Evolutionary conservation across 2,113 vertebrate species (phyloP), one percentile per base, ranked within the genome.

Genomic region (Silurus asotus): DNA sequence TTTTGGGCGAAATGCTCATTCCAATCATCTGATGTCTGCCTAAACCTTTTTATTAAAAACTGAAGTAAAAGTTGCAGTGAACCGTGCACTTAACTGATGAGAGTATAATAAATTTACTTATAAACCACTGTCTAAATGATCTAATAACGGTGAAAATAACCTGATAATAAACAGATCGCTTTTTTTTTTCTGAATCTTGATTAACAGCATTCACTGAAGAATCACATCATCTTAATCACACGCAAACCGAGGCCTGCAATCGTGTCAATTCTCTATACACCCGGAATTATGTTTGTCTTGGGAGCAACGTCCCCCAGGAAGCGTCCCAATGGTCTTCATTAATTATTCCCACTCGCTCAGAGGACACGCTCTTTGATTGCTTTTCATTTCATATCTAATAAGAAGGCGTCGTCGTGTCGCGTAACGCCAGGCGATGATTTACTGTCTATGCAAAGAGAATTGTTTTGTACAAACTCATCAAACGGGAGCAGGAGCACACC

Each of bases 311-410:
- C 67, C 79, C 56, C 75, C 79, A 86, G 78, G 79, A 82, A 75
- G 59, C 23, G 10, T 86, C 64, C 78, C 81, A 86, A 81, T 86
- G 85, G 67, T 53, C 67, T 70, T 86, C 85, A 81, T 86, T 72
- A 86, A 86, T 86, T 86, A 70, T 58, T 51, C 61, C 81, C 6
- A 58, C 65, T 59, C 11, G 55, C n/a, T 81, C 59, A 53, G 53
- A 62, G 59, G 58, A 81, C 65, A 82, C 85, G 45, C 10, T 17
- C 48, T 75, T 64, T 70, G 28, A 62, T 86, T 82, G 79, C 37
- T 59, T 53, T 86, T 82, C 78, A 82, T 86, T 82, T 75, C 55
- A n/a, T 58, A 86, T 79, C 69, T 86, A 69, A 82, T 86, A 81
- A 64, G 48, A 86, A 61, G 45, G 67, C 59, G 67, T 37, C 19